These are phyloP conservation scores for Yponomeuta cagnagella DNA, from an alignment of 2,888 invertebrate species.

Conservation along the genomic window DNA sequence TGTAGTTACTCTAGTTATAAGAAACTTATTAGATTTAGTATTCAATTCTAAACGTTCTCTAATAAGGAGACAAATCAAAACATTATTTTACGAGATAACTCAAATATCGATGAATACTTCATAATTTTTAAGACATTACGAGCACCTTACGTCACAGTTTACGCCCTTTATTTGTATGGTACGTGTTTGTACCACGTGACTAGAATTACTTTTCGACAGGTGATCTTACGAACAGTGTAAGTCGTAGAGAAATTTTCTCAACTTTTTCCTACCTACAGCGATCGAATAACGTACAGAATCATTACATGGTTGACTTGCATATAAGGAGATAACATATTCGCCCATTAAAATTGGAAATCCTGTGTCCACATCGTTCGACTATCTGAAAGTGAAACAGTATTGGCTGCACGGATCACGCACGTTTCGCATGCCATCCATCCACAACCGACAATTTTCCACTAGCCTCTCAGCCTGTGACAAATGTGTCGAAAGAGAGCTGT, in stretches of 20 bases:
- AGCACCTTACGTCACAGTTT: no score
- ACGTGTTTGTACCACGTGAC: no score
- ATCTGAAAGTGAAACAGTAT: constrained; percentile 65
- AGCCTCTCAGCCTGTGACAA: constrained; percentile 27
- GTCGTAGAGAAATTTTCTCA: background rate
- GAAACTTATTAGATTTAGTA: no score
- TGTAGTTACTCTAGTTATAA: no score
- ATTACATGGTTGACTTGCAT: background rate
- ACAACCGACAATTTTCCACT: constrained; percentile 33
- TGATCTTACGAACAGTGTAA: no score
- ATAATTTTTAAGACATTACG: no score
- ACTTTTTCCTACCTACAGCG: background rate
- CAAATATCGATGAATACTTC: no score
- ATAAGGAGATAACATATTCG: background rate
- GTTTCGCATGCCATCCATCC: constrained; percentile 28
- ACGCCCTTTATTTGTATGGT: no score
- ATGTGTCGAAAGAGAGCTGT: constrained; percentile 39
- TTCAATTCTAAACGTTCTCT: no score
- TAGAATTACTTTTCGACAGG: no score
- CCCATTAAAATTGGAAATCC: constrained; percentile 12
- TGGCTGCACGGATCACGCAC: constrained; percentile 42
- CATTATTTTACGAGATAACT: no score
- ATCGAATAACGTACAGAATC: background rate
- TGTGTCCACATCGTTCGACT: constrained; percentile 24
- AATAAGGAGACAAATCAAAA: no score